Conservation (phyloP, 2,113 vertebrate species). For the Anas platyrhynchos region DNA sequence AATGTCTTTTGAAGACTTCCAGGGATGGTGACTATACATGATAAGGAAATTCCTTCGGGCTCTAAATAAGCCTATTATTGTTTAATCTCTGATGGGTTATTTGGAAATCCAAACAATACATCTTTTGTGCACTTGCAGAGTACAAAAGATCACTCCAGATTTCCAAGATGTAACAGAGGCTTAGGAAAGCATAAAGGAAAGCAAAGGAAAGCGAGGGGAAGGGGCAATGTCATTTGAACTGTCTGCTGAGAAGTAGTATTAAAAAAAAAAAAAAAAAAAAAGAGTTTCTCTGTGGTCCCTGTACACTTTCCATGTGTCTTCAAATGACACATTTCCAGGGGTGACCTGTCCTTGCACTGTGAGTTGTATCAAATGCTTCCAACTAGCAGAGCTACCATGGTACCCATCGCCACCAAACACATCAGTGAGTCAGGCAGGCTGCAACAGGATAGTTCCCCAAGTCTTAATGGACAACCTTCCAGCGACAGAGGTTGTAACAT, state of each 20-base stretch:
- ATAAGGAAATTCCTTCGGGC: slow-evolving; percentile 44
- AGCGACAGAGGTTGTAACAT: background rate
- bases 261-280: background rate
- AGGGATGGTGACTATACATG: no score
- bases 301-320: background rate
- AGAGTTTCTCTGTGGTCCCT: background rate
- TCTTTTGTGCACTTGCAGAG: background rate
- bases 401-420: background rate
- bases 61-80: slow-evolving; percentile 63
- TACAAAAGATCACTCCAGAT: background rate
- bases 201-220: no score
- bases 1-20: no score
- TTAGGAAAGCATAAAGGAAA: background rate
- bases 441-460: no score
- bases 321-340: background rate
- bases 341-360: background rate
- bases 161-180: background rate
- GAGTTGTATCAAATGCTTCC: background rate
- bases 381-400: background rate
- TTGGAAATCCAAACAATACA: slow-evolving; percentile 10
- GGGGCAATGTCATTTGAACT: background rate
- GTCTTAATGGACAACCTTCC: background rate
- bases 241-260: background rate
- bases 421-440: background rate
- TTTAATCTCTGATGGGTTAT: slow-evolving; percentile 48